Evolutionary conservation across 2,888 invertebrate genomes (phyloP), one percentile per base, ranked within the genome.

Genomic region (Macaria liturata): DNA sequence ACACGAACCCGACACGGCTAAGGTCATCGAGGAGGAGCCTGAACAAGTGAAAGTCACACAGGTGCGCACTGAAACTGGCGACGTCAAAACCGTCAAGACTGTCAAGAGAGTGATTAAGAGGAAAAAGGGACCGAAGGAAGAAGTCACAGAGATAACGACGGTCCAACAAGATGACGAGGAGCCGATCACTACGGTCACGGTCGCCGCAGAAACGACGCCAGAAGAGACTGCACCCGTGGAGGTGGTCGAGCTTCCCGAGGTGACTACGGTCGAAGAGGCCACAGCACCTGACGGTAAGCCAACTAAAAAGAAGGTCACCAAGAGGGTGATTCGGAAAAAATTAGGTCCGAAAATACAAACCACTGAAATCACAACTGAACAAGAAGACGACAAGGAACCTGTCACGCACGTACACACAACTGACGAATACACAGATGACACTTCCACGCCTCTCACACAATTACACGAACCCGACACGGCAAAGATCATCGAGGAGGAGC

Each of bases 141-240:
- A 83, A 68, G 65, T 85, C 65, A 70, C 81, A 56, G 65, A 86
- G 74, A 69, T 86, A 0, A 68, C 67, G 3, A 88, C 88, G 30
- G 69, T 78, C 1, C 75, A 81, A 61, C 75, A 76, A 48, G 76
- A 71, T 39, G 74, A 74, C 40, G 69, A 80, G 56, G 65, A 59
- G 0, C 71, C 73, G 0, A 55, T 74, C 0, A 75, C 67, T 0
- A 69, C 68, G 0, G 65, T 71, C 1, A 50, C 49, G 1, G 62
- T 71, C 3, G 78, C 66, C 47, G 67, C 80, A 81, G 60, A 65
- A 31, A 45, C 9, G 8, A 39, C 46, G 3, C 49, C 56, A 0
- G 64, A 65, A 53, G 54, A 61, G 0, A 87, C 89, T 71, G 83
- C 86, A 60, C 83, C 6, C 75, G 74, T 84, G 0, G 57, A 67